Evolutionary conservation across 2,888 invertebrate species (phyloP), one percentile per base, ranked within the genome.

Genomic region (Meliscaeva auricollis): DNA sequence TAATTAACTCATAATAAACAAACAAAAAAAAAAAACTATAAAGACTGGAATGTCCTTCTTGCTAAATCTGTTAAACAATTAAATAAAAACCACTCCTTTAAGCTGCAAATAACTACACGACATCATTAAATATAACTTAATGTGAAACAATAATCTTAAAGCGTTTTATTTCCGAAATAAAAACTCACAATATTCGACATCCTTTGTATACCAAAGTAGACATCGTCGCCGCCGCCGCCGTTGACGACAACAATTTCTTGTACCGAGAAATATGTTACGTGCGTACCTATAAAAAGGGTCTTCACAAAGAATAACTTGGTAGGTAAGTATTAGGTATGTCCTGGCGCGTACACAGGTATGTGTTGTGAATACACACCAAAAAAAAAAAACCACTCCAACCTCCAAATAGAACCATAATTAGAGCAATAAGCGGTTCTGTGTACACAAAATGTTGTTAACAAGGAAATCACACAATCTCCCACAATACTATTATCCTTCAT

Each of bases 371-470:
- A 64, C 69, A 76, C 70, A 69, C 64, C 38, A n/a, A 17, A 64
- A 80, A 81, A 81, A n/a, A 17, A 64, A 75, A 76, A 81, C 11
- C 64, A 78, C 69, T 70, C 56, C 54, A 83, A 56, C 69, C 60
- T 68, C 38, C 38, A 11, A 8, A 66, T 60, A 48, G 62, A 68
- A 56, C 69, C 73, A 69, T 83, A 83, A 83, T 83, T 69, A 83
- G 83, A 68, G 41, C 46, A 78, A 78, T 76, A 76, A 79, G 80
- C 75, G 72, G 75, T 72, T 68, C 66, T 72, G 41, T 44, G 75
- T 83, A 70, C 79, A 78, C 79, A 75, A 75, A 83, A 77, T 72
- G 72, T 76, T 72, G 76, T 76, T 84, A 80, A 75, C 72, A 75
- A 80, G 66, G 60, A 84, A 80, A 64, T 79, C 70, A 62, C 84